phyloP scores from a whole-genome alignment of 1,140 invertebrate species.

The Asobara japonica region DNA sequence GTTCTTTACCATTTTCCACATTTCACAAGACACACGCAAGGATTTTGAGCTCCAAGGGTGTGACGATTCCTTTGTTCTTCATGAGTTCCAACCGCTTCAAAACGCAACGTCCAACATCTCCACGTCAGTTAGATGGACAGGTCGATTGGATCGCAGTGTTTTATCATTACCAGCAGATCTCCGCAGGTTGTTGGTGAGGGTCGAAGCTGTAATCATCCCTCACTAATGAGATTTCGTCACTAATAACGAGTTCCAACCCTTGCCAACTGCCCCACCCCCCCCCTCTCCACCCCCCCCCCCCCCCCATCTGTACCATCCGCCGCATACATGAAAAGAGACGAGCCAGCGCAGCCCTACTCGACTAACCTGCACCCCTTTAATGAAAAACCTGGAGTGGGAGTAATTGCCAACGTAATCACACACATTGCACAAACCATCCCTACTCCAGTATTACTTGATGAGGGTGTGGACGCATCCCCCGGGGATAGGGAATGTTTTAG shows the following conservation, averaged over 20 bases:
- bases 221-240: slow-evolving; percentile 42
- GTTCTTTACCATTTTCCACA: background rate
- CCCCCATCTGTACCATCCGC: slow-evolving; percentile 12
- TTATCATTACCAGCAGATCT: slow-evolving; percentile 56
- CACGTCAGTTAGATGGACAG: background rate
- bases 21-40: background rate
- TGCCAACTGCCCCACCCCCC: slow-evolving; percentile 40
- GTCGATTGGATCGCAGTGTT: background rate
- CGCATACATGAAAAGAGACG: slow-evolving; percentile 12
- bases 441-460: slow-evolving; percentile 37
- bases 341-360: no score
- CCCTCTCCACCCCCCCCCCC: background rate
- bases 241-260: slow-evolving; percentile 64
- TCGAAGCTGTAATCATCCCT: slow-evolving; percentile 56
- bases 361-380: slow-evolving; percentile 19
- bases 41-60: background rate
- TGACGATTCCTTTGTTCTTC: background rate
- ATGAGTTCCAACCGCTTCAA: background rate
- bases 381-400: slow-evolving; percentile 29
- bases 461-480: slow-evolving; percentile 42
- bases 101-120: background rate
- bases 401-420: slow-evolving; percentile 66
- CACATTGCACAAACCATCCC: slow-evolving; percentile 53
- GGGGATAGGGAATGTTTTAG: slow-evolving; percentile 43
- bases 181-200: slow-evolving; percentile 19